These are phyloP conservation scores for Neopipo cinnamomea DNA, from an alignment of 2,113 vertebrate genomes.

Conservation along the genomic window DNA sequence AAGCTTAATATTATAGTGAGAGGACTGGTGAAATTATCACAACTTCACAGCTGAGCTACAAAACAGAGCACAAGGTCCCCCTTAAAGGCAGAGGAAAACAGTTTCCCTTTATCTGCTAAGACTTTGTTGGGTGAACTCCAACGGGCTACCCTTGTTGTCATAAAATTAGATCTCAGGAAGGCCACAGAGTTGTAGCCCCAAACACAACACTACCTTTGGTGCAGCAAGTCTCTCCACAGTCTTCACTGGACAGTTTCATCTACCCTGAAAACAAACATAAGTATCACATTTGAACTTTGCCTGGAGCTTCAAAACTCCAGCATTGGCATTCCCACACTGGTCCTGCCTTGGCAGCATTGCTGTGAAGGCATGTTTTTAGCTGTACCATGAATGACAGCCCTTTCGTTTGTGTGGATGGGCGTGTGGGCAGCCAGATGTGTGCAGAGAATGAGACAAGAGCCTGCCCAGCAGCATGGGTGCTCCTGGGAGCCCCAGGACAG, in stretches of 20 bases:
- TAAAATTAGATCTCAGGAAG: not conserved
- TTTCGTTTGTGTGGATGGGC: no score
- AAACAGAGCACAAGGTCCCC: not conserved
- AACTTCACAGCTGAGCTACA: not conserved
- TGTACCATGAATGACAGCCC: accelerated
- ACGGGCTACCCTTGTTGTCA: not conserved
- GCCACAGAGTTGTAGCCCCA: accelerated
- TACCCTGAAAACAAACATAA: not conserved
- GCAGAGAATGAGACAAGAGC: not conserved
- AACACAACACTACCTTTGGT: accelerated
- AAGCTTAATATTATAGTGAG: not conserved
- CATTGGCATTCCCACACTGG: accelerated
- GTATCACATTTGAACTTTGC: not conserved
- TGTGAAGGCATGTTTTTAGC: not conserved
- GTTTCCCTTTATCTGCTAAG: not conserved
- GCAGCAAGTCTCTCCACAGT: accelerated
- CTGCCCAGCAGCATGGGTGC: accelerated
- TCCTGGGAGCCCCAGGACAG: accelerated
- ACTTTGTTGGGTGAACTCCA: not conserved
- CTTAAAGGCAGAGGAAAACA: not conserved
- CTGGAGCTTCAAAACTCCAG: not conserved
- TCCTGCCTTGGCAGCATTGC: not conserved
- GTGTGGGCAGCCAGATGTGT: accelerated
- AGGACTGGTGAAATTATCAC: not conserved
- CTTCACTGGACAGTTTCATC: accelerated